A percentile compares a stretch with the other conserved stretches of the same genome.
These are phyloP conservation scores for Cetonia aurata DNA, from an alignment of 2,888 invertebrate species.

Conservation along the genomic window DNA sequence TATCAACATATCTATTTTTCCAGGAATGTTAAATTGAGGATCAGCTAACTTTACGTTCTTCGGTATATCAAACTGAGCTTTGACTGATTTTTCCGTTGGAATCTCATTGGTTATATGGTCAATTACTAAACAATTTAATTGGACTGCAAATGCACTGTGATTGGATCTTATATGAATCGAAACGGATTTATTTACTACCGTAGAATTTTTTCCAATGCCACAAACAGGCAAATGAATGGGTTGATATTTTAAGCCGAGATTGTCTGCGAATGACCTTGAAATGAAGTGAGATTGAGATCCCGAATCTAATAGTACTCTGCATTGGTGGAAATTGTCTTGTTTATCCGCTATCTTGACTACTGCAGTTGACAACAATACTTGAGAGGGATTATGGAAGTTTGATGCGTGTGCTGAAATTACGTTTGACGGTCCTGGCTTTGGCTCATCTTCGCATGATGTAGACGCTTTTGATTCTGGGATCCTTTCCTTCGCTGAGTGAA, in stretches of 20 bases:
- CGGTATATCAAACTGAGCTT: conserved; percentile 21
- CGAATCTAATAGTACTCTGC: no score
- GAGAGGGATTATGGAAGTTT: neutral
- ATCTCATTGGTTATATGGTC: conserved; percentile 12
- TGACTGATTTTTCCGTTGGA: conserved; percentile 2
- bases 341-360: no score
- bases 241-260: neutral
- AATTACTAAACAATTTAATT: conserved; percentile 22
- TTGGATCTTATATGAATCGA: conserved; percentile 5
- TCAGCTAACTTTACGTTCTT: conserved; percentile 33
- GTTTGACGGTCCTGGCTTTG: neutral
- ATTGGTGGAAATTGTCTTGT: no score
- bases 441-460: neutral
- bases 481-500: neutral
- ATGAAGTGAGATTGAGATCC: no score
- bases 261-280: neutral
- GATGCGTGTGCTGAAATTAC: neutral
- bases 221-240: neutral
- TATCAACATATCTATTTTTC: conserved; percentile 27
- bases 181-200: neutral
- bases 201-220: neutral
- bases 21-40: conserved; percentile 26
- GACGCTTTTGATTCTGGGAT: neutral
- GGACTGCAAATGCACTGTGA: neutral
- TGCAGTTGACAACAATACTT: neutral